phyloP scores from a whole-genome alignment of 92 coral and sea anemone species.

The Palythoa caribaeorum region DNA sequence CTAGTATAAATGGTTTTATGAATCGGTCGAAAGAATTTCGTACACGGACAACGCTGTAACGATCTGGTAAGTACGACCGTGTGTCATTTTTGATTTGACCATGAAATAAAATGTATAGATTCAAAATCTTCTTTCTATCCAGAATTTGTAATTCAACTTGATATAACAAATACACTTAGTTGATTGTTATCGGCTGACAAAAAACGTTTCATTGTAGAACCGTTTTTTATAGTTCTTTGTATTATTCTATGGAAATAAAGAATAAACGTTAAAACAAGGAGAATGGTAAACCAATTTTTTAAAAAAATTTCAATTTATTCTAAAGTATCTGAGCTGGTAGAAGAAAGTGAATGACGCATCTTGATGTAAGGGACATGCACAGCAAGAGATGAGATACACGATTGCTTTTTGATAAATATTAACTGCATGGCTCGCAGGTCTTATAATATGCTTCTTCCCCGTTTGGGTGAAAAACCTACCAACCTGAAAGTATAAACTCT shows the following conservation, averaged over 20 bases:
- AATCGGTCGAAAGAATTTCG: not conserved
- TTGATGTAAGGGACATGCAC: not conserved
- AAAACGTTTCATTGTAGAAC: not conserved
- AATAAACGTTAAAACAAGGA: not conserved
- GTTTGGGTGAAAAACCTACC: not conserved
- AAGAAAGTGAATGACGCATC: not conserved
- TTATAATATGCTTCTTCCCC: not conserved
- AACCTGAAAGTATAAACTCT: too few species aligned
- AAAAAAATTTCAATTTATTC: not conserved
- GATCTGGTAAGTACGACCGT: conserved; percentile 14
- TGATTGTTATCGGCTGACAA: conserved; percentile 27
- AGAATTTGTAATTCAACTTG: not conserved
- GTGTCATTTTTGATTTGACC: not conserved
- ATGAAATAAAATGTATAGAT: not conserved
- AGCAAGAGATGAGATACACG: conserved; percentile 18
- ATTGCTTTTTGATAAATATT: conserved; percentile 1
- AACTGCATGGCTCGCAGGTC: not conserved
- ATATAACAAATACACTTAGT: not conserved
- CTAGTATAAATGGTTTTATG: not conserved
- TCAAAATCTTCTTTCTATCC: not conserved
- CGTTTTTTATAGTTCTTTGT: not conserved
- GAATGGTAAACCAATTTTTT: not conserved
- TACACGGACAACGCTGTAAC: not conserved
- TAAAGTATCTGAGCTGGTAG: not conserved
- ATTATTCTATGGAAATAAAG: not conserved